A percentile compares a stretch with the other conserved stretches of the same genome.
Evolutionary conservation across 2,797 vertebrate genomes (phyloP).

Genomic region (Epinephelus awoara): DNA sequence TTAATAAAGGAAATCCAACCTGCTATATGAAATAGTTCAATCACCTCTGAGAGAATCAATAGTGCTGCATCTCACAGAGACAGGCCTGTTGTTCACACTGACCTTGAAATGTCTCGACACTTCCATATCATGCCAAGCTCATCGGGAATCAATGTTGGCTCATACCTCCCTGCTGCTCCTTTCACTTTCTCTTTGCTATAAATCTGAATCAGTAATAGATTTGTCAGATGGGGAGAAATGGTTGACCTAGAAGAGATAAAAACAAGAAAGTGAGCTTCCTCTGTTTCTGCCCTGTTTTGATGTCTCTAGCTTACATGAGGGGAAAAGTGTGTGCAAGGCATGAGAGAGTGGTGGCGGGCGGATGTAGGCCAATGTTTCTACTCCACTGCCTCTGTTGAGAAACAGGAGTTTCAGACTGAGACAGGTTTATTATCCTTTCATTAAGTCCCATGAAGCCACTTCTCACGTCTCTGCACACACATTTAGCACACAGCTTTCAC

Average conservation of each 20-base stretch:
- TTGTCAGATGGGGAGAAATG: constrained; percentile 23
- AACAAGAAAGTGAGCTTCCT: constrained; percentile 25
- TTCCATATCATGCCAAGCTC: constrained; percentile 30
- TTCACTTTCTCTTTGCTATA: neutral
- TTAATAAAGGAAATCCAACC: neutral
- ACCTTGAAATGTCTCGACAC: constrained; percentile 66
- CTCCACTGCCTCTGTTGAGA: constrained; percentile 65
- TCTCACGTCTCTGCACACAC: neutral
- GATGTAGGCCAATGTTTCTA: constrained; percentile 81
- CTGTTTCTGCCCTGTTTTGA: constrained; percentile 16
- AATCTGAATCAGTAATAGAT: constrained; percentile 15
- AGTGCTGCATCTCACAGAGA: constrained; percentile 14
- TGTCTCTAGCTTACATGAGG: constrained; percentile 34
- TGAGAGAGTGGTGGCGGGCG: constrained; percentile 23
- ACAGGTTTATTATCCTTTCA: constrained; percentile 65
- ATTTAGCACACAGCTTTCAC: neutral
- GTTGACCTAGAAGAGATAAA: constrained; percentile 51
- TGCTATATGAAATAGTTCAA: neutral
- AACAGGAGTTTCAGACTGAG: constrained; percentile 53
- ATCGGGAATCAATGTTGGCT: constrained; percentile 38
- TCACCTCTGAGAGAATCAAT: constrained; percentile 30
- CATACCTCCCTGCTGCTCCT: constrained; percentile 15
- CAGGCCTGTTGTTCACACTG: constrained; percentile 24
- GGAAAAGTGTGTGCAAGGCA: constrained; percentile 25
- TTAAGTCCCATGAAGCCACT: constrained; percentile 24